Percentiles rank a stretch among this genome's conserved stretches.
phyloP scores from a whole-genome alignment of 2,888 invertebrate species.

The Mythimna ferrago region DNA sequence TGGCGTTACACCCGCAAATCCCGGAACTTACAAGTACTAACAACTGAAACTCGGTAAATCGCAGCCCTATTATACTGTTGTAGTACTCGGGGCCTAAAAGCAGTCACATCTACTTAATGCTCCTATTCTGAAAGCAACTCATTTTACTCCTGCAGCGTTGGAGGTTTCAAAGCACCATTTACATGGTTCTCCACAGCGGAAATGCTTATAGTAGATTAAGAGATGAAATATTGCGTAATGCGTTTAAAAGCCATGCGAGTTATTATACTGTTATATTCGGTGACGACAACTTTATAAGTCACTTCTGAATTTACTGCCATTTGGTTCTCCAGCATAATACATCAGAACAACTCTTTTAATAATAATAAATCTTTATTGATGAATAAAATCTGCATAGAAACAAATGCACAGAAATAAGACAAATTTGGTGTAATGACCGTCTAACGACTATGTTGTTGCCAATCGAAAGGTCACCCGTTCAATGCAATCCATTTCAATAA shows the following conservation, averaged over 20 bases:
- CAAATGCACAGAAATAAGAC: constrained; percentile 8
- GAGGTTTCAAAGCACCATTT: constrained; percentile 44
- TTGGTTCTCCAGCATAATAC: background rate
- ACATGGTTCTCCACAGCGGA: constrained; percentile 29
- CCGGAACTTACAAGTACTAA: constrained; percentile 29
- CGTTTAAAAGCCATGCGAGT: constrained; percentile 20
- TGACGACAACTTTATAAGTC: background rate
- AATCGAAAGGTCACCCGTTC: constrained; percentile 38
- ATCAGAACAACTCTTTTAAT: no score
- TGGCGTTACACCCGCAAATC: constrained; percentile 22
- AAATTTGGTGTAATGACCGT: constrained; percentile 9
- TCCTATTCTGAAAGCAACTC: constrained; percentile 62
- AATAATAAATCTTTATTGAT: background rate
- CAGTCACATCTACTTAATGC: constrained; percentile 54
- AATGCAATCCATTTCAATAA: constrained; percentile 39
- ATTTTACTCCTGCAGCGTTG: constrained; percentile 49
- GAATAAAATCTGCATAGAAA: background rate
- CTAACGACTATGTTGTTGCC: constrained; percentile 29
- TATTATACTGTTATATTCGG: background rate
- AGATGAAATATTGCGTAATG: constrained; percentile 36
- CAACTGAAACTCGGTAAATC: constrained; percentile 43
- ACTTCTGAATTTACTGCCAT: constrained; percentile 1
- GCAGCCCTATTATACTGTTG: constrained; percentile 36
- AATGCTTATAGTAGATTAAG: constrained; percentile 23
- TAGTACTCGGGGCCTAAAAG: constrained; percentile 49